These are phyloP conservation scores for Actinopyga echinites DNA, from an alignment of 53 echinoderm and acorn worm genomes.

Conservation along the genomic window DNA sequence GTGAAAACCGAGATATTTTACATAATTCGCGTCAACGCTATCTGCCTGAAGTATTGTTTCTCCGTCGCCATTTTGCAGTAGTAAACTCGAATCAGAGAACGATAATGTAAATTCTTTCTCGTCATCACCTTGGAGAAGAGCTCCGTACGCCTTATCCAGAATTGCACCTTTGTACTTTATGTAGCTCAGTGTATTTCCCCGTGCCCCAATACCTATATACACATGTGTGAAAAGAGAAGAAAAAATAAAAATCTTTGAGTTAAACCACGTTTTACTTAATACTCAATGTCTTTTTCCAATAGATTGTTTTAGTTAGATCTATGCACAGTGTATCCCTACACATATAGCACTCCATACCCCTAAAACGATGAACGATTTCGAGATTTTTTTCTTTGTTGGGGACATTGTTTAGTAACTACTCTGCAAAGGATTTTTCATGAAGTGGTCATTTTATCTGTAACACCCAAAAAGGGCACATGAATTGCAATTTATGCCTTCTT, in stretches of 20 bases:
- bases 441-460: too few species aligned
- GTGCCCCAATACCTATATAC: neutral
- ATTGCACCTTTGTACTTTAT: neutral
- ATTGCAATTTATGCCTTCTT: too few species aligned
- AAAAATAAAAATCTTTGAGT: neutral
- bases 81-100: neutral
- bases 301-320: too few species aligned
- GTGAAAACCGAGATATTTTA: neutral
- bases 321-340: too few species aligned
- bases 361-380: too few species aligned
- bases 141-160: neutral
- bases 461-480: too few species aligned
- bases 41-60: neutral
- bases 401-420: too few species aligned
- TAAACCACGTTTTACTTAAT: neutral
- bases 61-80: neutral
- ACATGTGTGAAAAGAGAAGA: neutral
- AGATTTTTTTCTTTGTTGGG: too few species aligned
- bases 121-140: neutral
- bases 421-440: too few species aligned
- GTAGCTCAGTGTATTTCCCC: neutral
- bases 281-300: too few species aligned
- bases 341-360: too few species aligned
- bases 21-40: neutral
- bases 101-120: neutral